Base-by-base conservation (phyloP, 2,888 invertebrate species). In the Notodonta dromedarius region DNA sequence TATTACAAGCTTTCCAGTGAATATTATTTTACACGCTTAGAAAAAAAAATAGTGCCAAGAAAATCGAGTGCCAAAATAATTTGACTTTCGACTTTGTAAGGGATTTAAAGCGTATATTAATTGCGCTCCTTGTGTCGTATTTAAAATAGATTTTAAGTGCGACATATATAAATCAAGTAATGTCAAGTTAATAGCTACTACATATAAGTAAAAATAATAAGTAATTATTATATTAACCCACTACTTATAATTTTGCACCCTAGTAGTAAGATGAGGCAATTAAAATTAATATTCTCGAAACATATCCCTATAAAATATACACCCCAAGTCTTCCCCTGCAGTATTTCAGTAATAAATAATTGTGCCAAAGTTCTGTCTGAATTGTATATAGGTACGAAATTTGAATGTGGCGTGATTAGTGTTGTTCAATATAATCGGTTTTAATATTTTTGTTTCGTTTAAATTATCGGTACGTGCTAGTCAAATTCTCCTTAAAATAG, bases 341-440 rank as follows among this genome's bases (percentile, higher is more conserved):
- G 86, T 91, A 90, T 93, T 88, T 90, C 85, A 79, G 72, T 85
- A 85, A 85, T 82, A 78, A 81, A 87, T 84, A 83, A 85, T 83
- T 89, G 92, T 93, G 93, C 93, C 93, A 93, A 93, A 91, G 88
- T 88, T 87, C 83, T 85, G 85, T 88, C 82, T 80, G 84, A 83
- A 76, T 73, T 75, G 65, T 74, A 71, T 79, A 77, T 78, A 79
- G 74, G 77, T 74, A 74, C 77, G 44, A 56, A 44, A 83, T 82
- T 84, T 79, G 80, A 76, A 76, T 78, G 78, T 74, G 70, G 65
- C 69, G 77, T 77, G 77, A 77, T 48, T 67, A 71, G 77, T 82
- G 77, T 82, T 82, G 77, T 82, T 79, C 74, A 73, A 70, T 74
- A 77, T 81, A 77, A 44, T 42, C 56, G 11, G 16, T 67, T 80